Conservation (phyloP, 2,888 invertebrate genomes). For the Coelopa pilipes region DNA sequence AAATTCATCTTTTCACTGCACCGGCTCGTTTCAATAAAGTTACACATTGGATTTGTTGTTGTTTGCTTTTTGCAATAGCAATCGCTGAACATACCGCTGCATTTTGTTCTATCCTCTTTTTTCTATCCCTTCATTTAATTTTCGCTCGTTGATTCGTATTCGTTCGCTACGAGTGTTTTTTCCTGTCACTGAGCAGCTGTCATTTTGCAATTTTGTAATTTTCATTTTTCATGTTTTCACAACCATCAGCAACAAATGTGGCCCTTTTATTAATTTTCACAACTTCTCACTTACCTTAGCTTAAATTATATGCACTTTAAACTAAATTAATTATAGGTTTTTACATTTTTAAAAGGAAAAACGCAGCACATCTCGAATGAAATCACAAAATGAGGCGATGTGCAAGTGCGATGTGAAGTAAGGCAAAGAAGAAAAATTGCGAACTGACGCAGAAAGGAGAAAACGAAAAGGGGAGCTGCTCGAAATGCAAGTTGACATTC, state of each 20-base stretch:
- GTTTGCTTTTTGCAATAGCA: background rate
- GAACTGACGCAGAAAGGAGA: conserved; percentile 17
- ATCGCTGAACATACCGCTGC: conserved; percentile 16
- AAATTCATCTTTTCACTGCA: conserved; percentile 4
- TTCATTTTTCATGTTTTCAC: conserved; percentile 35
- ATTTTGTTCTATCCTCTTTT: background rate
- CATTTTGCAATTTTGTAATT: conserved; percentile 47
- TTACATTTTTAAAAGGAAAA: conserved; percentile 23
- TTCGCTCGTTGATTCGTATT: background rate
- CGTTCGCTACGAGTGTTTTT: conserved; percentile 21
- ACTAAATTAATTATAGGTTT: conserved; percentile 17
- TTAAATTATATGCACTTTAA: conserved; percentile 45
- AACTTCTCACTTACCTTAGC: conserved; percentile 50
- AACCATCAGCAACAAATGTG: conserved; percentile 34
- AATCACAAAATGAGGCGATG: conserved; percentile 10
- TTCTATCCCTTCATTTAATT: background rate
- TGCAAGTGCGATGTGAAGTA: conserved; percentile 6
- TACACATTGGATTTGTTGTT: conserved; percentile 28
- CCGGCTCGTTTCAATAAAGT: conserved; percentile 38
- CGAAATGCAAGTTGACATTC: background rate
- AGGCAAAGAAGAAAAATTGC: conserved; percentile 24
- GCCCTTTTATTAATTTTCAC: conserved; percentile 13
- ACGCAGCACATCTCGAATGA: conserved; percentile 20
- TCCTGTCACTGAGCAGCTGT: conserved; percentile 45
- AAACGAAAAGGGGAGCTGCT: background rate